phyloP scores from a whole-genome alignment of 2,113 vertebrate species.

The Lagopus leucura region DNA sequence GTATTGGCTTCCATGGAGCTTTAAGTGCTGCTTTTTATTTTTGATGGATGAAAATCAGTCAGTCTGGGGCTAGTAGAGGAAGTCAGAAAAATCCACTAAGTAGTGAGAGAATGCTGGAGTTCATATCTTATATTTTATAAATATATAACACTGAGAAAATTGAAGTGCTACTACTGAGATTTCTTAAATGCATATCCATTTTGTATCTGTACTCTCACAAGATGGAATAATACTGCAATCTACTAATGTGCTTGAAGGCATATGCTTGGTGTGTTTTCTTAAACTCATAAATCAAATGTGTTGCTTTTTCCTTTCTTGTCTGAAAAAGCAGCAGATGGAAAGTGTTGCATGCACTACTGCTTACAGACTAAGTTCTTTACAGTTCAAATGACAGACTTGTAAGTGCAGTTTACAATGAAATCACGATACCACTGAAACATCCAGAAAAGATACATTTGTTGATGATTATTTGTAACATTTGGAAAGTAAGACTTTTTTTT shows the following conservation, averaged over 20 bases:
- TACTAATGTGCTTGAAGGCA: background rate
- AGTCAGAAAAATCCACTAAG: background rate
- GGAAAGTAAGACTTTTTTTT: background rate
- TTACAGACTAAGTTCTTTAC: background rate
- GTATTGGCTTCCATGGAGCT: background rate
- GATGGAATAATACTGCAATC: background rate
- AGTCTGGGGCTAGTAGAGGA: background rate
- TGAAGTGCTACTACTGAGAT: background rate
- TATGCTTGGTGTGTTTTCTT: background rate
- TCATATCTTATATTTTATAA: background rate
- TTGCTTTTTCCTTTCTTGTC: background rate
- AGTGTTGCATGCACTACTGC: background rate
- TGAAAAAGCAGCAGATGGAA: background rate
- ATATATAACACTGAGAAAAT: background rate
- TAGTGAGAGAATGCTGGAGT: background rate
- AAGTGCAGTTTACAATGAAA: background rate
- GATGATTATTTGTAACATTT: background rate
- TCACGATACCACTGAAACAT: background rate
- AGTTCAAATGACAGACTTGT: background rate
- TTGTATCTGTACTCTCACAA: background rate
- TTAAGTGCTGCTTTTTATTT: background rate
- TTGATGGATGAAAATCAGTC: background rate
- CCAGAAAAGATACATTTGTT: background rate
- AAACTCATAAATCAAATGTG: background rate
- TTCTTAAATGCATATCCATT: background rate